Percentiles rank a stretch among this genome's conserved stretches.
These are phyloP conservation scores for Malurus cyaneus DNA, from an alignment of 2,113 vertebrate species.

Conservation along the genomic window DNA sequence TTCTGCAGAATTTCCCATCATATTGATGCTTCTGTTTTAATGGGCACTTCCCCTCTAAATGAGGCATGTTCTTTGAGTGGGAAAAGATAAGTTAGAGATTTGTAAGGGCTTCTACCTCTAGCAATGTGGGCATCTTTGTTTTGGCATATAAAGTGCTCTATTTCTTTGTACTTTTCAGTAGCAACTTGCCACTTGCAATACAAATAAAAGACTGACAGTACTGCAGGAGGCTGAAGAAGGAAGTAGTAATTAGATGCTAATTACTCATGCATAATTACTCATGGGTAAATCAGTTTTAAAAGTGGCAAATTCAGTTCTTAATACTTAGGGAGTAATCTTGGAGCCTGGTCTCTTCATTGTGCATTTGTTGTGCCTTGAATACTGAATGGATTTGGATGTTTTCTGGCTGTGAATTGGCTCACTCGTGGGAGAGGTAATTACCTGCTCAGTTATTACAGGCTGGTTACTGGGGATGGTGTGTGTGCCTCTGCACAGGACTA, in stretches of 20 bases:
- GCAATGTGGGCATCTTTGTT: background rate
- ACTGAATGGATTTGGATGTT: background rate
- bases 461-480: background rate
- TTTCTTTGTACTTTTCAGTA: background rate
- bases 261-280: background rate
- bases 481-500: background rate
- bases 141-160: background rate
- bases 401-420: background rate
- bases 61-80: background rate
- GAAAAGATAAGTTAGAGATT: background rate
- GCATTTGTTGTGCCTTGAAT: background rate
- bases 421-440: background rate
- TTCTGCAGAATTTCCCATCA: constrained; percentile 30
- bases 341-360: background rate
- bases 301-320: background rate
- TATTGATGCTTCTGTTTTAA: constrained; percentile 1
- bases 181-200: background rate
- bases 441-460: background rate
- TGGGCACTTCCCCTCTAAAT: constrained; percentile 26
- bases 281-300: background rate
- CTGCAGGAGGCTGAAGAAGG: background rate
- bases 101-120: background rate
- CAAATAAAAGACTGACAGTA: background rate
- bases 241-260: background rate
- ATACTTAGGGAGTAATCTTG: background rate